Evolutionary conservation across 2,888 invertebrate species (phyloP).

Genomic region (Tenthredo scrophulariae): DNA sequence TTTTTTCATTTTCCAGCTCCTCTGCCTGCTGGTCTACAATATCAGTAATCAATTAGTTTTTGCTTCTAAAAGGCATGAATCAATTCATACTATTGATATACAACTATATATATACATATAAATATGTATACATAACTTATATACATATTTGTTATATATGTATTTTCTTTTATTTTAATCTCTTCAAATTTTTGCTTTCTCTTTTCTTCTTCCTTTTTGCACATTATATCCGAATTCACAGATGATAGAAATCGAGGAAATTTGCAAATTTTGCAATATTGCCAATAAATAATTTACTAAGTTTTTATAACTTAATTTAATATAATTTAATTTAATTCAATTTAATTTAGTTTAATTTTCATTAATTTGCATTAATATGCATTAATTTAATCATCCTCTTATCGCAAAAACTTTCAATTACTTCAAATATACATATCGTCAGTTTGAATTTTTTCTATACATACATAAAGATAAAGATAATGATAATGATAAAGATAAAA

Average conservation of each 20-base stretch:
- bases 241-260: background rate
- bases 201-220: constrained; percentile 22
- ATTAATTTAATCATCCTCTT: background rate
- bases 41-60: background rate
- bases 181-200: constrained; percentile 11
- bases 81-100: no score
- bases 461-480: constrained; percentile 33
- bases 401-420: background rate
- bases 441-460: constrained; percentile 47
- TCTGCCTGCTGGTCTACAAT: background rate
- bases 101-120: background rate
- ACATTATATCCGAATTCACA: constrained; percentile 13
- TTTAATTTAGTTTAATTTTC: background rate
- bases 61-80: no score
- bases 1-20: constrained; percentile 41
- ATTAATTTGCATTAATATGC: background rate
- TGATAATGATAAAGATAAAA: background rate
- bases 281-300: constrained; percentile 77
- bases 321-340: background rate
- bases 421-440: constrained; percentile 18
- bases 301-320: constrained; percentile 65
- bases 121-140: background rate
- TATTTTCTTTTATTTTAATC: constrained; percentile 24
- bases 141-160: constrained; percentile 30
- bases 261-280: constrained; percentile 64